Evolutionary conservation across 2,888 invertebrate species (phyloP), one percentile per base, ranked within the genome.

Genomic region (Zelleria hepariella): DNA sequence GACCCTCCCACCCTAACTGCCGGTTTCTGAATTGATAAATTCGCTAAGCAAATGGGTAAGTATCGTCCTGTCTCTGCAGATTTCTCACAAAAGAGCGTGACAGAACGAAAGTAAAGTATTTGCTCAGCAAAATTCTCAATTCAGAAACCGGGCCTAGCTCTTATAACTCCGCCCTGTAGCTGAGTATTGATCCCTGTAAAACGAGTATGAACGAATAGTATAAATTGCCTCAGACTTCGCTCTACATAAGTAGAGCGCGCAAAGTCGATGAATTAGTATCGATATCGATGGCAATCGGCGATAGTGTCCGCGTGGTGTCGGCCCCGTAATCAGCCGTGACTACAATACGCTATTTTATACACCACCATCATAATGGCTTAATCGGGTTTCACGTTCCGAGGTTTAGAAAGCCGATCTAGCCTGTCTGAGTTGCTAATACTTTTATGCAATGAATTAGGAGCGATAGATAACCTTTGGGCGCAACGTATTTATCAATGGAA

Each of bases 281-380:
- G 72, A 77, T 76, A 70, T 68, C 68, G 70, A 73, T 77, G 78
- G 80, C 75, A 77, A 77, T 77, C 76, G 75, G 68, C 67, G 77
- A 77, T 72, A 71, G 68, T 67, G 72, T 74, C 72, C 69, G 32
- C 65, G 32, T 32, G 55, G 26, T 53, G 53, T 53, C 53, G 20
- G 53, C 53, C 65, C 67, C 64, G 70, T 76, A 75, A 81, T 77
- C 70, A 68, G 67, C 68, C 66, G 68, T 67, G 68, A 77, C 68
- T 72, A 83, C 78, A 82, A 81, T 82, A 68, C 70, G 69, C 73
- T 74, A 77, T 74, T 80, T 80, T 79, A 76, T 71, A 70, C 32
- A 42, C 68, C 67, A 60, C n/a, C 67, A 67, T 71, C 68, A 74
- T 78, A 80, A 83, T 81, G 70, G 73, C 77, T 80, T 77, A 81